Percentiles rank a stretch among this genome's conserved stretches.
Evolutionary conservation across 30 jellyfish, hydroid and myxozoan genomes (phyloP).

Genomic region (Pelagia noctiluca): DNA sequence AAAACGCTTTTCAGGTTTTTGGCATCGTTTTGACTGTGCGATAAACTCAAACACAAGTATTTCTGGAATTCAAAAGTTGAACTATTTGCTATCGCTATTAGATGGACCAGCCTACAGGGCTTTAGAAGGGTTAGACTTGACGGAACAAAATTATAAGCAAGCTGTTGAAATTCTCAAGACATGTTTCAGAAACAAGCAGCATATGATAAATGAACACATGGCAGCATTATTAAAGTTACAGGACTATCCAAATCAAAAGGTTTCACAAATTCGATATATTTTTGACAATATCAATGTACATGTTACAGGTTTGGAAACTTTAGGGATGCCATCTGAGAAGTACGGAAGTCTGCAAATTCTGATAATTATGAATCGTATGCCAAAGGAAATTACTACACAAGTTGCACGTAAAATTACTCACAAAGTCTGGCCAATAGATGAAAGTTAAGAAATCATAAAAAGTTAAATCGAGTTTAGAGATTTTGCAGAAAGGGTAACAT

Average conservation of each 20-base stretch:
- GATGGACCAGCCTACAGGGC: constrained; percentile 76
- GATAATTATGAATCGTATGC: constrained; percentile 56
- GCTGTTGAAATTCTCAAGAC: constrained; percentile 63
- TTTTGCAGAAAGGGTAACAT: constrained; percentile 6
- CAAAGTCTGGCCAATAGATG: constrained; percentile 67
- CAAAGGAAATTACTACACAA: constrained; percentile 58
- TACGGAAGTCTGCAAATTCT: constrained; percentile 78
- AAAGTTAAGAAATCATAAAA: constrained; percentile 42
- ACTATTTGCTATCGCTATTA: constrained; percentile 57
- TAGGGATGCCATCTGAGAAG: constrained; percentile 61
- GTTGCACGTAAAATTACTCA: constrained; percentile 62
- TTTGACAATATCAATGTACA: constrained; percentile 70
- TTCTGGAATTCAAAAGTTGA: constrained; percentile 65
- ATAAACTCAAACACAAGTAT: constrained; percentile 60
- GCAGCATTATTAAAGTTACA: constrained; percentile 60
- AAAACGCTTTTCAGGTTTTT: constrained; percentile 55
- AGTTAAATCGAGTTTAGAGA: constrained; percentile 74
- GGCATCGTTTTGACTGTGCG: constrained; percentile 74
- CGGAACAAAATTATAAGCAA: constrained; percentile 55
- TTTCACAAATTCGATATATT: constrained; percentile 14
- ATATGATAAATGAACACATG: constrained; percentile 77
- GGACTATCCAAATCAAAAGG: constrained; percentile 23
- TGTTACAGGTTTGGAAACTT: constrained; percentile 63
- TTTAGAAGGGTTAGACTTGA: constrained; percentile 64
- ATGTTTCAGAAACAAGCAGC: constrained; percentile 64